Base-by-base conservation (phyloP, 2,888 invertebrate genomes). In the Diadromus collaris region DNA sequence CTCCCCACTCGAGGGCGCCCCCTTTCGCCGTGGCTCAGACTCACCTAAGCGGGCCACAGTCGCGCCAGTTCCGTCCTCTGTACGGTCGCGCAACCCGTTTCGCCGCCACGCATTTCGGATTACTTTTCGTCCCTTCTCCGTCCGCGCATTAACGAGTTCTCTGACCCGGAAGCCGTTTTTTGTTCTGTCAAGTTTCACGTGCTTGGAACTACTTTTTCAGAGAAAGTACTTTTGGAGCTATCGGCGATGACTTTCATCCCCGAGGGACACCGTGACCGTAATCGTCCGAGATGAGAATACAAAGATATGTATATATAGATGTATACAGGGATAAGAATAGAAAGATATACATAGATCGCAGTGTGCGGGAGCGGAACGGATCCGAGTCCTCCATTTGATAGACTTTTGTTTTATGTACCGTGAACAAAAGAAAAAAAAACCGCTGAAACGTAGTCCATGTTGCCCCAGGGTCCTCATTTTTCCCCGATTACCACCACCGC, bases 21-120 rank as follows among this genome's bases (percentile, higher is more conserved):
- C 82, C 84, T 75, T 81, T 81, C 80, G 72, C 77, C 68, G 24
- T 32, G 46, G 48, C 27, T 76, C 46, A 75, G 67, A 70, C 65
- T 44, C 41, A 38, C 32, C 21, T 16, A 5, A 56, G 9, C 56
- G 16, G n/a, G 32, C 46, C 21, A 63, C 38, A 24, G 24, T 56
- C n/a, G 41, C 44, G 34, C 32, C 58, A 46, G 4, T 32, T 24
- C 44, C 32, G 10, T 29, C 58, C n/a, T 46, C n/a, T 46, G 19
- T 13, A 46, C 74, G 32, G 38, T 32, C 44, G 60, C 69, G 58
- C 48, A 63, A 74, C 69, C 63, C 74, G 68, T 48, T 70, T 34
- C 41, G 27, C 54, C 58, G n/a, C 13, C 58, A 69, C 46, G 32
- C 32, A 44, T 21, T 44, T 69, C 46, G 74, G 56, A 65, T 64